Conservation (phyloP, 2,797 vertebrate species). For the Gambelia wislizenii region DNA sequence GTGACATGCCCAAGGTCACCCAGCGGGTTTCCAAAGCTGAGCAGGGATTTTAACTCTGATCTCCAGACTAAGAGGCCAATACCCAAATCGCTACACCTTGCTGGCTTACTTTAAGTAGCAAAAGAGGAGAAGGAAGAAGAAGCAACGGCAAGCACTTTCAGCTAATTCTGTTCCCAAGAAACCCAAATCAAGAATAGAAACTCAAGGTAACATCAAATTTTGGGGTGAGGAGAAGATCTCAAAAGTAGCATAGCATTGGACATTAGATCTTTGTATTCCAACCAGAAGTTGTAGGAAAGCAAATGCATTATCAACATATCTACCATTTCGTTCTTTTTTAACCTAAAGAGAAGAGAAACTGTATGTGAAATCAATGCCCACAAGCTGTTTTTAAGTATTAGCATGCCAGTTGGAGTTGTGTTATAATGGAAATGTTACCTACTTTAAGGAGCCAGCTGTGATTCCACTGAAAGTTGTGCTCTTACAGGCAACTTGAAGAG, state of each 20-base stretch:
- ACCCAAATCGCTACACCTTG: too few species aligned
- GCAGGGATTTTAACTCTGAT: too few species aligned
- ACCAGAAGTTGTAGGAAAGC: slow-evolving; percentile 7
- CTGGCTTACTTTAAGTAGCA: too few species aligned
- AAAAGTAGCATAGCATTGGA: background rate
- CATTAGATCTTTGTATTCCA: background rate
- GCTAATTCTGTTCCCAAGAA: background rate
- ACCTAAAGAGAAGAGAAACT: slow-evolving; percentile 17
- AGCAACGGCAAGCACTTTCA: too few species aligned
- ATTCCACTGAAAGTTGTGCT: slow-evolving; percentile 22
- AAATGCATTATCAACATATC: background rate
- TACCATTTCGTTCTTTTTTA: slow-evolving; percentile 15
- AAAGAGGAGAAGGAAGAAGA: too few species aligned
- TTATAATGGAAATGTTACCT: slow-evolving; percentile 61
- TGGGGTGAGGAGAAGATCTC: background rate
- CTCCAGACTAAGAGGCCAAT: too few species aligned
- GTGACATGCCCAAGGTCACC: too few species aligned
- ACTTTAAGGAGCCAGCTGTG: slow-evolving; percentile 29
- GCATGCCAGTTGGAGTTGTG: background rate
- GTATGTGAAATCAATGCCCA: slow-evolving; percentile 48
- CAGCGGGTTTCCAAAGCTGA: too few species aligned
- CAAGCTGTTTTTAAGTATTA: slow-evolving; percentile 15
- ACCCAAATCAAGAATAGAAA: background rate
- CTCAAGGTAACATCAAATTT: background rate
- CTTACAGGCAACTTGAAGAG: slow-evolving; percentile 20